Conservation (phyloP, 2,888 invertebrate species). For the Aleiodes alternator region DNA sequence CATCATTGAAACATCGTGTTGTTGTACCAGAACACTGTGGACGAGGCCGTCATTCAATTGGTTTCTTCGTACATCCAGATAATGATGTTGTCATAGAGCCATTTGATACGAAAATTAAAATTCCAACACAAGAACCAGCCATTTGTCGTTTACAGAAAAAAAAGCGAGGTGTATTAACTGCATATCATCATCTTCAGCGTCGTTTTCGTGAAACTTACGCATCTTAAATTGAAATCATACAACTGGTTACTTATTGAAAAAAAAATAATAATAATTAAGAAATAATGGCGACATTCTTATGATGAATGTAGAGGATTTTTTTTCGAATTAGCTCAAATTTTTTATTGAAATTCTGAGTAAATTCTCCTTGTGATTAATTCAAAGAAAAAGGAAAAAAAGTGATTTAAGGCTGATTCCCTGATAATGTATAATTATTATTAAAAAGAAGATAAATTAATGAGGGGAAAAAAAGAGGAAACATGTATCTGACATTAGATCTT, state of each 20-base stretch:
- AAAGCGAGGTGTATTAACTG: constrained; percentile 80
- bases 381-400: neutral
- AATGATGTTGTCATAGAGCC: constrained; percentile 77
- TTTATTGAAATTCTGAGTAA: neutral
- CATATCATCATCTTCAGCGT: constrained; percentile 84
- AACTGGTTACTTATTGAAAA: constrained; percentile 36
- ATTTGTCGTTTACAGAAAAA: constrained; percentile 75
- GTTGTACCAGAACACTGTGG: constrained; percentile 82
- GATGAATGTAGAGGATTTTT: constrained; percentile 19
- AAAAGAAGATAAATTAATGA: neutral
- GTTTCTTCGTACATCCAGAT: constrained; percentile 87
- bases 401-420: constrained; percentile 9
- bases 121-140: constrained; percentile 68
- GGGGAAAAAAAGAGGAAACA: neutral
- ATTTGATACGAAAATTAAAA: constrained; percentile 75
- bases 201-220: constrained; percentile 84
- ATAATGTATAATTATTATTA: neutral
- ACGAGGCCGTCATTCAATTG: constrained; percentile 84
- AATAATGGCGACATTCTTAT: constrained; percentile 43
- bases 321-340: constrained; percentile 12
- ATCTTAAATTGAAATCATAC: constrained; percentile 66
- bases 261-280: constrained; percentile 21
- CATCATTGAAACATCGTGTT: constrained; percentile 85
- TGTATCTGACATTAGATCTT: constrained; percentile 29
- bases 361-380: constrained; percentile 19